Base-by-base conservation (phyloP, 53 echinoderm and acorn worm genomes). In the Holothuria leucospilota region DNA sequence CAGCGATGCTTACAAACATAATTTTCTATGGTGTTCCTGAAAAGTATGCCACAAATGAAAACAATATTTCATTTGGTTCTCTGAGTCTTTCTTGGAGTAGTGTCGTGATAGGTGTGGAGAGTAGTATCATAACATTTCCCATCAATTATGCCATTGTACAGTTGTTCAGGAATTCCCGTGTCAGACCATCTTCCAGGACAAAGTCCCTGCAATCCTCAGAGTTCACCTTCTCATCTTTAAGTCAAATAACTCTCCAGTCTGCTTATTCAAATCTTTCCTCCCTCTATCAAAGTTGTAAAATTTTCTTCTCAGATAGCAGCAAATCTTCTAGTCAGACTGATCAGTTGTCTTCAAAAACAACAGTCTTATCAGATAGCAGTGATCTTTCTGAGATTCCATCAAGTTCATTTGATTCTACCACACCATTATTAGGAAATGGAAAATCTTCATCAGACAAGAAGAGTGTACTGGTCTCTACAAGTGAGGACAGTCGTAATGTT, bases 1-100 rank as follows among this genome's bases (percentile, higher is more conserved):
- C 93, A 29, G 71, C 91, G 25, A 97, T 97, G 97, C 78, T 95
- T 49, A 61, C 92, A 39, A 93, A 87, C 77, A 93, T 97, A 39
- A 97, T 97, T 89, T 97, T 97, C 86, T 97, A 89, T 68, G 90
- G 87, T 13, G 86, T 93, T 20, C 92, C 94, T 5, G 89, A 89
- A 13, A 78, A 91, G 67, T 88, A 82, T 13, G 82, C 87, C 81
- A 73, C 90, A 13, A 82, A 59, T n/a, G 86, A 90, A 34, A 53
- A 34, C 8, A 87, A 74, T 11, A 78, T 90, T 18, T 91, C 91
- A 13, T 90, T 97, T 25, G 97, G 97, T 52, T 82, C 93, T 26
- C 87, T 95, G 34, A 87, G 91, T 52, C 78, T 97, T 27, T 91
- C 91, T 6, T 63, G 89, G 82, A 84, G 71, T 59, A 93, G 86